phyloP scores from a whole-genome alignment of 2,113 vertebrate genomes.

The Columba livia region DNA sequence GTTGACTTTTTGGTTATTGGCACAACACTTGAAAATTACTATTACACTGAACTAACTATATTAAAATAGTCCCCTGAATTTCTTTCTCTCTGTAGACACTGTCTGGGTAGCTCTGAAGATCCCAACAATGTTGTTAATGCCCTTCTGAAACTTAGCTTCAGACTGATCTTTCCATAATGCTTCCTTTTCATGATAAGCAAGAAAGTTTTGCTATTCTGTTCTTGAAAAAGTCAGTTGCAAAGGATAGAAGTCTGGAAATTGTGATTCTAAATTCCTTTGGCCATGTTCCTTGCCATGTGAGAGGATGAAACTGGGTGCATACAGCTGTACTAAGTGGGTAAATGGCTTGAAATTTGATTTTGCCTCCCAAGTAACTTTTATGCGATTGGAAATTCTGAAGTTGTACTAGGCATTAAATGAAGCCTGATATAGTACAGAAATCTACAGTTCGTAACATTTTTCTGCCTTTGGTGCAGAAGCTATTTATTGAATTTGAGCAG shows the following conservation, averaged over 20 bases:
- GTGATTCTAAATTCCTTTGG: background rate
- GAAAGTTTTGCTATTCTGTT: background rate
- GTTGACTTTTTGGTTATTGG: background rate
- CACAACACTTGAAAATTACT: background rate
- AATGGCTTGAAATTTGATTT: background rate
- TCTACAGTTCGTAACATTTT: background rate
- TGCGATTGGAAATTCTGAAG: background rate
- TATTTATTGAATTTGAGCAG: background rate
- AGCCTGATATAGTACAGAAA: background rate
- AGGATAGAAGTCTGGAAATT: background rate
- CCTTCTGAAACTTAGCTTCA: background rate
- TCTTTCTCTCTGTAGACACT: background rate
- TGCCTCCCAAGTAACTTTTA: background rate
- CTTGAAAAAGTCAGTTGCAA: background rate
- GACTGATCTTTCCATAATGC: background rate
- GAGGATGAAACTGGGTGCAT: background rate
- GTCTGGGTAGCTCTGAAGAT: background rate
- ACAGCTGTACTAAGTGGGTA: background rate
- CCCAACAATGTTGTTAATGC: background rate
- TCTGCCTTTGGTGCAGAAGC: background rate
- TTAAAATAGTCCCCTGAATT: background rate
- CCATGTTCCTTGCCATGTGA: rapidly evolving
- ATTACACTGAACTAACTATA: background rate
- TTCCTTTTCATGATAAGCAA: background rate
- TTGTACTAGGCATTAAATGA: background rate